A percentile compares a stretch with the other conserved stretches of the same genome.
Evolutionary conservation across 2,113 vertebrate genomes (phyloP).

Genomic region (Egretta garzetta): DNA sequence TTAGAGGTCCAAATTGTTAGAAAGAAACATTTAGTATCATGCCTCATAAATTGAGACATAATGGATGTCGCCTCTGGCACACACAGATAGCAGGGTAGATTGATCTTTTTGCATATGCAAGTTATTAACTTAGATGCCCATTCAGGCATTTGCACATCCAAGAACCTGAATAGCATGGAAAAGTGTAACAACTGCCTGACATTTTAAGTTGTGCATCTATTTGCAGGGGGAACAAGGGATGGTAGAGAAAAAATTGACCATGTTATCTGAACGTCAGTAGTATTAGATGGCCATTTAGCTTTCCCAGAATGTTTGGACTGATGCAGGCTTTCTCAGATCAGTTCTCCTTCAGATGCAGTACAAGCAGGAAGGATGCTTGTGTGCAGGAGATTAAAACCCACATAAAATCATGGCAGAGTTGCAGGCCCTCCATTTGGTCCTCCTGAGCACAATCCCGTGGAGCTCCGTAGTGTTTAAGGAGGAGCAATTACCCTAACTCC

Average conservation of each 20-base stretch:
- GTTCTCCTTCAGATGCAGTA: neutral
- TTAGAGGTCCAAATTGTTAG: neutral
- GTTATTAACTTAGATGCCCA: neutral
- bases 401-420: neutral
- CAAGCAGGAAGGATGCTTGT: neutral
- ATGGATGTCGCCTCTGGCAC: accelerated
- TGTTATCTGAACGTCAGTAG: neutral
- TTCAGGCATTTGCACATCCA: neutral
- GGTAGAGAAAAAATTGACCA: neutral
- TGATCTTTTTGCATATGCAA: neutral
- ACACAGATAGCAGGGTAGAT: neutral
- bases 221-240: neutral
- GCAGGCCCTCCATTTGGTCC: neutral
- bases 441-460: neutral
- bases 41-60: neutral
- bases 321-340: neutral
- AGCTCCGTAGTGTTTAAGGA: neutral
- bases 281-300: neutral
- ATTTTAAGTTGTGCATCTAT: neutral
- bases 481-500: neutral
- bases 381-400: neutral
- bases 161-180: neutral
- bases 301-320: neutral
- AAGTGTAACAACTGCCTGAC: neutral
- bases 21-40: neutral